phyloP scores from a whole-genome alignment of 2,888 invertebrate genomes.

The Cepaea hortensis region DNA sequence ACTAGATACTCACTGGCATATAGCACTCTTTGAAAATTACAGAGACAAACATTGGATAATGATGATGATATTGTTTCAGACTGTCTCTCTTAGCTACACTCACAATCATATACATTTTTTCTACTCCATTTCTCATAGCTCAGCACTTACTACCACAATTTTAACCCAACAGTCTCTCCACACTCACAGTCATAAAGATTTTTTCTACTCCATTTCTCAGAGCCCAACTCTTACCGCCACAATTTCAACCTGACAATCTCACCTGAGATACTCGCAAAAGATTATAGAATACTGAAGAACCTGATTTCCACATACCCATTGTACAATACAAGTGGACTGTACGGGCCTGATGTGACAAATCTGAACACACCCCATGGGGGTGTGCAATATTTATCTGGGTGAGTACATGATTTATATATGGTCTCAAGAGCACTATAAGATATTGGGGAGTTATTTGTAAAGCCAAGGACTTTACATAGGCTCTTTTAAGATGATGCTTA shows the following conservation, averaged over 20 bases:
- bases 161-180: background rate
- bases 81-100: no score
- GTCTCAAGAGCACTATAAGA: background rate
- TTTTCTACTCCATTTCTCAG: slow-evolving; percentile 34
- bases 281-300: slow-evolving; percentile 51
- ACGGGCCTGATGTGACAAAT: slow-evolving; percentile 64
- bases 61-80: no score
- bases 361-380: slow-evolving; percentile 37
- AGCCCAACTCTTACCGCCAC: slow-evolving; percentile 54
- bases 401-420: background rate
- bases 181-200: background rate
- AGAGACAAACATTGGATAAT: no score
- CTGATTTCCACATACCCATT: slow-evolving; percentile 53
- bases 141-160: background rate
- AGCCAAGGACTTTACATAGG: no score
- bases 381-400: slow-evolving; percentile 48
- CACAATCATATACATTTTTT: background rate
- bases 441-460: no score
- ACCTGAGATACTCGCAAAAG: slow-evolving; percentile 53
- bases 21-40: no score
- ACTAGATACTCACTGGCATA: no score
- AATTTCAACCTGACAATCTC: slow-evolving; percentile 53
- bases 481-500: no score
- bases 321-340: slow-evolving; percentile 51
- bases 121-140: background rate